Evolutionary conservation across 2,113 vertebrate genomes (phyloP).

Genomic region (Cyphomyrus plagiostoma): DNA sequence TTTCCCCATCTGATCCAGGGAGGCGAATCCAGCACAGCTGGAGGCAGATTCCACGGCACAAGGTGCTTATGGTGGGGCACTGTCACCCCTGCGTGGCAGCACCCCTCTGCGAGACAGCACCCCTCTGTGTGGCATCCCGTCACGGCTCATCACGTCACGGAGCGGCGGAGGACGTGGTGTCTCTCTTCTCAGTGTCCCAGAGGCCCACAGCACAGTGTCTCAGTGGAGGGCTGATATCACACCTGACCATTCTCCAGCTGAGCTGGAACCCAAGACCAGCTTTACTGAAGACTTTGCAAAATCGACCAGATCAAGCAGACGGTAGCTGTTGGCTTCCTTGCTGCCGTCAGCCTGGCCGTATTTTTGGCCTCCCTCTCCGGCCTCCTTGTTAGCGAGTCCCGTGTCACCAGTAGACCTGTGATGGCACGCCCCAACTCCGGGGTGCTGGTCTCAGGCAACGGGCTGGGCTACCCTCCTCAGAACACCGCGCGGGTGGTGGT

Average conservation of each 20-base stretch:
- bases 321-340: not conserved
- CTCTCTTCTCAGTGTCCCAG: not conserved
- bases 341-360: not conserved
- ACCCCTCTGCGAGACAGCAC: not conserved
- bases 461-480: constrained; percentile 78
- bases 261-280: not conserved
- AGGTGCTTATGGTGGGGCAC: not conserved
- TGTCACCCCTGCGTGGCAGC: not conserved
- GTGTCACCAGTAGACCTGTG: not conserved
- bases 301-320: not conserved
- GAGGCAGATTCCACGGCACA: not conserved
- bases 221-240: constrained; percentile 14
- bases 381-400: not conserved
- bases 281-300: not conserved
- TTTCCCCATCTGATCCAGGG: not conserved
- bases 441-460: constrained; percentile 50
- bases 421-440: constrained; percentile 64
- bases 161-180: not conserved
- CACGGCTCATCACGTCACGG: constrained; percentile 30
- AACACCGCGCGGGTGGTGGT: constrained; percentile 89
- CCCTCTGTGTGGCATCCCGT: constrained; percentile 28
- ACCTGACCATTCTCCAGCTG: constrained; percentile 21
- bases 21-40: constrained; percentile 3
- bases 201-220: constrained; percentile 19
- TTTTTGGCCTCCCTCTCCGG: not conserved